phyloP scores from a whole-genome alignment of 2,797 vertebrate species.

The Chiloscyllium punctatum region DNA sequence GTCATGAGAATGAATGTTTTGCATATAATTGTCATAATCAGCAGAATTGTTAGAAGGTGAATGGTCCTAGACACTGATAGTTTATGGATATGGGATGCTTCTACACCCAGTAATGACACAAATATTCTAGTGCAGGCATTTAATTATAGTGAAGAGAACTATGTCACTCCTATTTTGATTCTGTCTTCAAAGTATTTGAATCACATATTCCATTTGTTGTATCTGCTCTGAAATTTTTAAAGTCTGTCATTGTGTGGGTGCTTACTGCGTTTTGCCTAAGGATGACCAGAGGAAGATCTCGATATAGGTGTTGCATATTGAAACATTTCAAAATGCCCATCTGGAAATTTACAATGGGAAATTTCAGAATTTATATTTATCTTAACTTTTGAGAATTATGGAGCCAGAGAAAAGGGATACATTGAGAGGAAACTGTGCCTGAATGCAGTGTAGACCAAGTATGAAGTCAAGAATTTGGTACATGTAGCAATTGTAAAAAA shows the following conservation, averaged over 20 bases:
- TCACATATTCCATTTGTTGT: not conserved
- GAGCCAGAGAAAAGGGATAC: too few species aligned
- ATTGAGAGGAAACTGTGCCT: too few species aligned
- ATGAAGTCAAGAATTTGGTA: too few species aligned
- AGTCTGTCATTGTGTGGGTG: not conserved
- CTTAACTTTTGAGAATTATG: not conserved
- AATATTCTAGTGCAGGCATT: not conserved
- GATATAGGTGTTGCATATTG: not conserved
- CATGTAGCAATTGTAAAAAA: too few species aligned
- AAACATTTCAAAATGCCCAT: not conserved
- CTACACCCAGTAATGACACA: not conserved
- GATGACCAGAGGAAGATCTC: not conserved
- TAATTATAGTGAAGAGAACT: not conserved
- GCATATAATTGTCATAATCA: conserved; percentile 23
- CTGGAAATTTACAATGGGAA: not conserved
- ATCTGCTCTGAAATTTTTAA: not conserved
- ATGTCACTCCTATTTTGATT: not conserved
- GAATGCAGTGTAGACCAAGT: too few species aligned
- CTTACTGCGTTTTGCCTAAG: not conserved
- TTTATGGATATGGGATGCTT: not conserved
- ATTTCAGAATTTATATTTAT: not conserved
- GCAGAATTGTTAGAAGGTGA: not conserved
- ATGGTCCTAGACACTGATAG: not conserved
- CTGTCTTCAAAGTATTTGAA: not conserved
- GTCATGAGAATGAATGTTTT: not conserved